Percentiles rank a stretch among this genome's conserved stretches.
phyloP scores from a whole-genome alignment of 2,113 vertebrate species.

The Gnathonemus echidnorhynchus region DNA sequence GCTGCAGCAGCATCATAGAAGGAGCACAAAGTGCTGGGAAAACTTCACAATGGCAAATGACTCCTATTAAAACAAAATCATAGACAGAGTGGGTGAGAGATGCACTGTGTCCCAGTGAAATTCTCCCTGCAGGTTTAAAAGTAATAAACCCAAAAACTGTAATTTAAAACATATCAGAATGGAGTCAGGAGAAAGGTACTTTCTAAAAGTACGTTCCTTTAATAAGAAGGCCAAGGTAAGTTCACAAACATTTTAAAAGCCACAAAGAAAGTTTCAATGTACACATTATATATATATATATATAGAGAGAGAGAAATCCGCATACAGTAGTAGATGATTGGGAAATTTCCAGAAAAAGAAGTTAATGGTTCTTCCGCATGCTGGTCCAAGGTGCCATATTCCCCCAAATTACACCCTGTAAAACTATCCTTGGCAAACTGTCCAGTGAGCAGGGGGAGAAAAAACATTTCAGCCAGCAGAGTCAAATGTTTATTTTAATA shows the following conservation, averaged over 20 bases:
- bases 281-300: neutral
- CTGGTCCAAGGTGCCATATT: neutral
- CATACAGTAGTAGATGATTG: neutral
- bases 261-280: neutral
- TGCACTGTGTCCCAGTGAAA: neutral
- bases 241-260: neutral
- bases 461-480: neutral
- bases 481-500: neutral
- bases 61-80: neutral
- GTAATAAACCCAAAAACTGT: neutral
- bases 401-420: conserved; percentile 1
- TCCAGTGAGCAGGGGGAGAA: neutral
- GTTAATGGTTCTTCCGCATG: neutral
- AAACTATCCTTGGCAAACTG: neutral
- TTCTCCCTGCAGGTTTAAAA: neutral
- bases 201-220: neutral
- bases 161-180: neutral
- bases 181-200: neutral
- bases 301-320: neutral
- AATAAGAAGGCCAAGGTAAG: neutral
- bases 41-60: neutral
- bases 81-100: neutral
- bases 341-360: neutral
- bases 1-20: neutral
- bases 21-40: neutral